These are phyloP conservation scores for Trypoxylon attenuatum DNA, from an alignment of 2,888 invertebrate species.

Conservation along the genomic window DNA sequence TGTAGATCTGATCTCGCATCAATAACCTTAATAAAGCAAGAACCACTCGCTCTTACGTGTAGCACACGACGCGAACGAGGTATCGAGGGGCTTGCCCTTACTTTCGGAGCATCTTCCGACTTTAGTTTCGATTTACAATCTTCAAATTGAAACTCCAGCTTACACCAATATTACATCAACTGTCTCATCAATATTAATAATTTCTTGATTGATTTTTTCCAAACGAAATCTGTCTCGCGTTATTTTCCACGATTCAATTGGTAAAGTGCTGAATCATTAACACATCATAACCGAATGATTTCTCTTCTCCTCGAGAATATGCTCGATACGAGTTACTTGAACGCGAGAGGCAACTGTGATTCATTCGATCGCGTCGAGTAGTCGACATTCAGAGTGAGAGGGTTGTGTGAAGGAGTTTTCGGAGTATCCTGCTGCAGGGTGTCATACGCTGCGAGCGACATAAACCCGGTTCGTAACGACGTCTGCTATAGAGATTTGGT, in stretches of 20 bases:
- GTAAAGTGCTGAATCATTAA: too few species aligned
- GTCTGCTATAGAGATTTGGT: slow-evolving; percentile 65
- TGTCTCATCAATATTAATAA: slow-evolving; percentile 28
- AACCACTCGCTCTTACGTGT: slow-evolving; percentile 56
- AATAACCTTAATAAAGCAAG: slow-evolving; percentile 71
- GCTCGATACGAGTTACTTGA: too few species aligned
- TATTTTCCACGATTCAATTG: too few species aligned
- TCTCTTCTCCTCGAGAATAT: too few species aligned
- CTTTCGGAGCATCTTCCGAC: slow-evolving; percentile 25
- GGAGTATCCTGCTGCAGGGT: slow-evolving; percentile 55
- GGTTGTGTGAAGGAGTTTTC: too few species aligned
- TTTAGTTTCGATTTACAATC: slow-evolving; percentile 49
- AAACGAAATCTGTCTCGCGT: too few species aligned
- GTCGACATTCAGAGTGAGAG: too few species aligned
- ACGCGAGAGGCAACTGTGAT: too few species aligned
- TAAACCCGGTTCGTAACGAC: slow-evolving; percentile 66
- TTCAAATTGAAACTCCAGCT: slow-evolving; percentile 62
- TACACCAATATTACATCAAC: slow-evolving; percentile 58
- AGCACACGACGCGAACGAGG: slow-evolving; percentile 43
- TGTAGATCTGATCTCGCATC: slow-evolving; percentile 68
- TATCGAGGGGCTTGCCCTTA: slow-evolving; percentile 32
- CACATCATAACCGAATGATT: too few species aligned
- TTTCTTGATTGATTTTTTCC: too few species aligned
- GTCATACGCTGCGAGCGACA: slow-evolving; percentile 58
- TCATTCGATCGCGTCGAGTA: too few species aligned